Evolutionary conservation across 2,888 invertebrate genomes (phyloP).

Genomic region (Pseudococcus jackbeardsleyi): DNA sequence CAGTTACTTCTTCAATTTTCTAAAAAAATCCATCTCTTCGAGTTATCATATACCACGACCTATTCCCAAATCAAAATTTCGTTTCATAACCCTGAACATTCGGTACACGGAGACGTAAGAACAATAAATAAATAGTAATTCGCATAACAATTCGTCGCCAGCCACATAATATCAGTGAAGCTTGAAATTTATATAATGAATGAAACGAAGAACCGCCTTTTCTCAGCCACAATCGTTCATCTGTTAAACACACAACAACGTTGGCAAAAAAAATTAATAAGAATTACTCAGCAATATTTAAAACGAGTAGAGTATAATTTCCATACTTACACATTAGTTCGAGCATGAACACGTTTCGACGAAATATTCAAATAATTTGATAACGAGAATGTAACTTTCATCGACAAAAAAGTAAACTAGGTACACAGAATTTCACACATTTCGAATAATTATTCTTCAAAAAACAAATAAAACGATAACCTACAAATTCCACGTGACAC

Average conservation of each 20-base stretch:
- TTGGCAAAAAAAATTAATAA: slow-evolving; percentile 23
- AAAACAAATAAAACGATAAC: neutral
- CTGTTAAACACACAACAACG: neutral
- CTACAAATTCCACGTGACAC: neutral
- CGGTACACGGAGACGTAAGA: neutral
- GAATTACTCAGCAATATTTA: slow-evolving; percentile 32
- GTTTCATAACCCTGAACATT: slow-evolving; percentile 10
- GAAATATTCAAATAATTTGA: neutral
- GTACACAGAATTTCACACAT: neutral
- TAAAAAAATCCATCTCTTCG: too few relatives aligned
- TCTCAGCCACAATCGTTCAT: slow-evolving; percentile 22
- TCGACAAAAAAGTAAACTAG: neutral
- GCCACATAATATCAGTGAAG: slow-evolving; percentile 2
- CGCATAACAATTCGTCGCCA: slow-evolving; percentile 6
- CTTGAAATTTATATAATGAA: slow-evolving; percentile 44
- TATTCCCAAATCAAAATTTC: neutral
- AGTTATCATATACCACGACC: too few relatives aligned
- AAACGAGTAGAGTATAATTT: slow-evolving; percentile 12
- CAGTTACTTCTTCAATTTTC: neutral
- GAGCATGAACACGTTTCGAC: neutral
- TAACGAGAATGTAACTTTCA: neutral
- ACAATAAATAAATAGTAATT: neutral
- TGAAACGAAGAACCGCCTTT: slow-evolving; percentile 26
- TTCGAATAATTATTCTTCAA: neutral
- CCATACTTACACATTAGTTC: slow-evolving; percentile 23